Percentiles rank a stretch among this genome's conserved stretches.
Evolutionary conservation across 2,888 invertebrate genomes (phyloP).

Genomic region (Ectemnius continuus): DNA sequence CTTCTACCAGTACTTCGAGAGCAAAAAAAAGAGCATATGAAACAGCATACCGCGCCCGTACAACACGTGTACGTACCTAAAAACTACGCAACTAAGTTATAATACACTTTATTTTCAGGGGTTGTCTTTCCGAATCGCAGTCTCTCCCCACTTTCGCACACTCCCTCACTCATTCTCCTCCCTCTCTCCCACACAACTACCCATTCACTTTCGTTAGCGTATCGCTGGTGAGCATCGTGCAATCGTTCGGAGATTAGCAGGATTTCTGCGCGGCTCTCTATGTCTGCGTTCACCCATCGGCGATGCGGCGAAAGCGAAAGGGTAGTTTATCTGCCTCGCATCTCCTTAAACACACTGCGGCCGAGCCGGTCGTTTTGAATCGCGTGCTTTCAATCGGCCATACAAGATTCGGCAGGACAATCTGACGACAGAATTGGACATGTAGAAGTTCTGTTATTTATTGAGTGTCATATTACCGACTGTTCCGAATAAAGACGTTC

Average conservation of each 20-base stretch:
- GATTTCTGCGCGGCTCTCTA: too few species aligned
- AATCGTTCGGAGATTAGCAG: neutral
- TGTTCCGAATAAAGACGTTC: constrained; percentile 74
- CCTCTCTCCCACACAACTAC: neutral
- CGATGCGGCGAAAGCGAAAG: neutral
- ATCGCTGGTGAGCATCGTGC: neutral
- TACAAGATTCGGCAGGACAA: constrained; percentile 66
- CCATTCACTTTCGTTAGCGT: neutral
- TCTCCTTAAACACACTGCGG: constrained; percentile 10
- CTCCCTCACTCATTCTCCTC: constrained; percentile 14
- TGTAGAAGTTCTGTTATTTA: constrained; percentile 77
- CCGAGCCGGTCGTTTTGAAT: constrained; percentile 11
- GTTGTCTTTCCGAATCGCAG: constrained; percentile 64
- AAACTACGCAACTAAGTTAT: constrained; percentile 73
- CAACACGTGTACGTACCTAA: constrained; percentile 74
- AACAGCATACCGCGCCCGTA: constrained; percentile 66
- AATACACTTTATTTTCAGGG: constrained; percentile 71
- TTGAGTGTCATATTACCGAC: constrained; percentile 75
- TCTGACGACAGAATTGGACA: constrained; percentile 70
- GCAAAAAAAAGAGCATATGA: constrained; percentile 27
- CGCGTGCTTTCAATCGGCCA: constrained; percentile 25
- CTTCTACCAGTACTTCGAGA: constrained; percentile 53
- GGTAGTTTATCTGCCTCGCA: neutral
- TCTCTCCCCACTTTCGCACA: constrained; percentile 21
- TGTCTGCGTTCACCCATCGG: too few species aligned